Base-by-base conservation (phyloP, 2,888 invertebrate genomes). In the Serrognathus titanus region DNA sequence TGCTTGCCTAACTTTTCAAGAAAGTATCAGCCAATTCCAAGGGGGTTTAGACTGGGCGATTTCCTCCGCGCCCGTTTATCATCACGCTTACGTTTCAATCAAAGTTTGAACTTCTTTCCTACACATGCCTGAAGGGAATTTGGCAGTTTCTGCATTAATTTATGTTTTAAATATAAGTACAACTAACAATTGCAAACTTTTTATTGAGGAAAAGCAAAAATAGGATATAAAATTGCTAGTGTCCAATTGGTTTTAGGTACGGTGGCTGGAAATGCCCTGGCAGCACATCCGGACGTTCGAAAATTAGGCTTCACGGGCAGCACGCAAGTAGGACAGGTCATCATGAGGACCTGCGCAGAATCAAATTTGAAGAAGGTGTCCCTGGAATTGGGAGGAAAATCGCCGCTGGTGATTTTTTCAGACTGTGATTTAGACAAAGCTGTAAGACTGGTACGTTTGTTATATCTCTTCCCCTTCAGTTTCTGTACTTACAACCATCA, bases 291-390 rank as follows among this genome's bases (percentile, higher is more conserved):
- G 0, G 78, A 87, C 2, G 86, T 98, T 0, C 82, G 96, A 61
- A 98, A 98, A 73, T 80, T 98, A 0, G 97, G 97, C 1, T 98
- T 98, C 77, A 98, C 97, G 0, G 97, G 97, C 20, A 97, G 97
- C 55, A 98, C 97, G 0, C 87, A 88, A 62, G 86, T 97, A 48
- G 97, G 97, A 74, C 88, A 91, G 74, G 85, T 87, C 0, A 95
- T 98, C 56, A 97, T 98, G 97, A 87, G 85, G 69, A 89, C 89
- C 0, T 94, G 94, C 69, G 94, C 94, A 0, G 84, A 83, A 0
- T 91, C 92, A 0, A 98, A 97, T 75, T 80, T 98, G 75, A 98
- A 98, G 79, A 97, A 95, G 73, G 93, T 94, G 1, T 96, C 96
- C 0, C 76, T 98, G 58, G 97, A 97, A 75, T 80, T 98, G 49